These are phyloP conservation scores for Antheraea yamamai DNA, from an alignment of 2,888 invertebrate genomes.

Conservation along the genomic window DNA sequence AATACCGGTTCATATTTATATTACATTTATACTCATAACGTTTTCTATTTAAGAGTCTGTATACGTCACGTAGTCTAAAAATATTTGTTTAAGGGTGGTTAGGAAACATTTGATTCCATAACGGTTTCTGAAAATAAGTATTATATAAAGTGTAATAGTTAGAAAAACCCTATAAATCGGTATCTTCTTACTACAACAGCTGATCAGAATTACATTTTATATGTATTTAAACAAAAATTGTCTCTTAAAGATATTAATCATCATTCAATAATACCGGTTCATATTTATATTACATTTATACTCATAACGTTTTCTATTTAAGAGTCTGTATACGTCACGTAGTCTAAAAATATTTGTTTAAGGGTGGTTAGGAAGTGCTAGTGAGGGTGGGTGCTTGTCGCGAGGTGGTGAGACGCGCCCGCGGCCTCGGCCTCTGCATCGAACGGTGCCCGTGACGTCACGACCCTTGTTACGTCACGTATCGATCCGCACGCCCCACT, in stretches of 20 bases:
- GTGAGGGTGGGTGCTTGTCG: conserved; percentile 52
- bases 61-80: conserved; percentile 76
- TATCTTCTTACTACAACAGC: neutral
- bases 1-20: neutral
- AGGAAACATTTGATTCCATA: conserved; percentile 41
- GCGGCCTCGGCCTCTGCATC: conserved; percentile 64
- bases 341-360: conserved; percentile 65
- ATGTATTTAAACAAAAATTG: neutral
- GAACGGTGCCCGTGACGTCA: conserved; percentile 73
- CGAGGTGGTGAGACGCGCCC: conserved; percentile 39
- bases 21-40: conserved; percentile 31
- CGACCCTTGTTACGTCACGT: conserved; percentile 65
- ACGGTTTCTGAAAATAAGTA: neutral
- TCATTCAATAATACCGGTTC: neutral
- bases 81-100: conserved; percentile 60
- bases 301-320: conserved; percentile 48
- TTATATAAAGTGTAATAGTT: no score
- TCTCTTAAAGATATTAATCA: neutral
- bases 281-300: neutral
- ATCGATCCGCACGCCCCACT: conserved; percentile 70
- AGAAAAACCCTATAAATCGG: neutral
- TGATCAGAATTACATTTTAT: no score
- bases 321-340: conserved; percentile 68
- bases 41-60: conserved; percentile 53
- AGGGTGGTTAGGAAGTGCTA: conserved; percentile 55